Evolutionary conservation across 2,797 vertebrate genomes (phyloP).

Genomic region (Hylomyscus alleni): DNA sequence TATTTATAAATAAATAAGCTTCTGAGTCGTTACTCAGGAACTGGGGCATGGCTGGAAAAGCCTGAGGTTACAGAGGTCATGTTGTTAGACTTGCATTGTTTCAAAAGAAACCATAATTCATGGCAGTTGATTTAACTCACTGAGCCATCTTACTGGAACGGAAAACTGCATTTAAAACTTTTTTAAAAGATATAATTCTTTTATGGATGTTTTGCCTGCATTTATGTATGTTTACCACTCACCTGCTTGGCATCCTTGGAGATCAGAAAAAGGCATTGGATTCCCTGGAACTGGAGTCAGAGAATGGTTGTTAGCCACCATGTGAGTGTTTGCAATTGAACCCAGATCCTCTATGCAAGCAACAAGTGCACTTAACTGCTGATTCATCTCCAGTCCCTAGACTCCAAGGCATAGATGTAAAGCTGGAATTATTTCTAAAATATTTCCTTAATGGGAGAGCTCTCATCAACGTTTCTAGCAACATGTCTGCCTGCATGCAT

Average conservation of each 20-base stretch:
- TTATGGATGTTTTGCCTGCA: not conserved
- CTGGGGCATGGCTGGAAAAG: not conserved
- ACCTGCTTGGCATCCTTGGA: not conserved
- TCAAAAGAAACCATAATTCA: not conserved
- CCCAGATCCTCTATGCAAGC: not conserved
- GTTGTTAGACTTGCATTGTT: not conserved
- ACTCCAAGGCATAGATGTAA: conserved; percentile 36
- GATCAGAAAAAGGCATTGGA: not conserved
- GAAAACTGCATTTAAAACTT: not conserved
- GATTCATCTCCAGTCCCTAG: not conserved
- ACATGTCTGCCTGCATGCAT: not conserved
- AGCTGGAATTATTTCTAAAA: conserved; percentile 45
- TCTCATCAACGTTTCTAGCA: not conserved
- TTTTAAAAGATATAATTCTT: not conserved
- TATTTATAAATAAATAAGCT: not conserved
- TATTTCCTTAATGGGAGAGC: conserved; percentile 24
- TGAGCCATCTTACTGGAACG: not conserved
- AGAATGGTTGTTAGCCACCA: not conserved
- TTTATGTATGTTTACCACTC: not conserved
- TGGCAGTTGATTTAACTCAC: too few relatives aligned
- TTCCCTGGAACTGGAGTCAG: not conserved
- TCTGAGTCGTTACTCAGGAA: not conserved
- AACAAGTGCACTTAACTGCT: not conserved
- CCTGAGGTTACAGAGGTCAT: not conserved
- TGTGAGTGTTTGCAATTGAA: not conserved